Conservation (phyloP, 1,140 invertebrate genomes). For the Eumaeus atala region DNA sequence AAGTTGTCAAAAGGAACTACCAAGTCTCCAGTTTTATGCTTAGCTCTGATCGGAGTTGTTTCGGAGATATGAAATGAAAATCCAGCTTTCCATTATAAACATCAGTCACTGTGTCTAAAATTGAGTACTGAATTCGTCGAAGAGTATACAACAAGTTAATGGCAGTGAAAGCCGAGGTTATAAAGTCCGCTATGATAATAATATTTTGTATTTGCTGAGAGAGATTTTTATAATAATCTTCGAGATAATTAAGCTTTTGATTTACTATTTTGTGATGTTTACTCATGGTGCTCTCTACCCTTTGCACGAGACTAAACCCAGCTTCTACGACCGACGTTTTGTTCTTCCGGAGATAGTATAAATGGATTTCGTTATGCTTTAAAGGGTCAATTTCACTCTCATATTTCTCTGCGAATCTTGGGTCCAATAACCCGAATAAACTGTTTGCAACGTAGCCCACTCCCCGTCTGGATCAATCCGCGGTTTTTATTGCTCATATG, state of each 20-base stretch:
- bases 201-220: neutral
- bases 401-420: conserved; percentile 29
- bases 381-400: conserved; percentile 23
- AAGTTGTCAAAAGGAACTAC: no score
- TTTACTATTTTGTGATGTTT: conserved; percentile 12
- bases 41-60: no score
- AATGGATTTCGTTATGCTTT: conserved; percentile 24
- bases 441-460: conserved; percentile 29
- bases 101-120: conserved; percentile 2
- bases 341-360: conserved; percentile 25
- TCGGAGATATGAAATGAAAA: neutral
- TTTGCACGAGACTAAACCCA: conserved; percentile 10
- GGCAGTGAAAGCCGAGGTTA: conserved; percentile 2
- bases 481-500: conserved; percentile 16
- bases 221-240: conserved; percentile 8
- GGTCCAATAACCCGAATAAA: conserved; percentile 31
- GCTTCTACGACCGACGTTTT: conserved; percentile 20
- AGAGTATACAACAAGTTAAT: conserved; percentile 1
- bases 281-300: neutral
- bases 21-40: neutral
- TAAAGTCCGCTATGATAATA: neutral
- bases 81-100: neutral
- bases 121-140: neutral
- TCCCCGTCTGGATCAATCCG: conserved; percentile 30
- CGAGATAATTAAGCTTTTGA: conserved; percentile 5